Conservation (phyloP, 2,797 vertebrate species). For the Acanthornis magna region DNA sequence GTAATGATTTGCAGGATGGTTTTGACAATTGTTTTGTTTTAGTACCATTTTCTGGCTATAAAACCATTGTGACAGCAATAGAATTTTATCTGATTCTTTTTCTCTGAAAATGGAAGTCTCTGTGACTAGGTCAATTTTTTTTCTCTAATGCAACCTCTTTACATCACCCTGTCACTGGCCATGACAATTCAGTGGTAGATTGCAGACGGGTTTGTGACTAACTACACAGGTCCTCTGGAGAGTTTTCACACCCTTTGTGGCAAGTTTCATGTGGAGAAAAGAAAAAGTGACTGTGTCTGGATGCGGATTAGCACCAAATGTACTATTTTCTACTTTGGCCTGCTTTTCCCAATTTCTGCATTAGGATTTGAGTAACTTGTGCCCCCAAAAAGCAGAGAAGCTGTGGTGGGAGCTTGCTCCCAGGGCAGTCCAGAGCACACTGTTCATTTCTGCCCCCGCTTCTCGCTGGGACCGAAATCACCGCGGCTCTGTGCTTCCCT, state of each 20-base stretch:
- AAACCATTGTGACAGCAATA: background rate
- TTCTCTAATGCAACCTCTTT: background rate
- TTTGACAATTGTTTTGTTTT: background rate
- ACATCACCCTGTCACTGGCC: background rate
- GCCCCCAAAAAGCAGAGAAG: background rate
- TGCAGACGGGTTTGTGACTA: background rate
- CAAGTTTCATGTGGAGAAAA: background rate
- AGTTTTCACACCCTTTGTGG: background rate
- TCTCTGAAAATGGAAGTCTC: background rate
- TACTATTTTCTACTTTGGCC: background rate
- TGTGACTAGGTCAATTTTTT: background rate
- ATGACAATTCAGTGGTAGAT: background rate
- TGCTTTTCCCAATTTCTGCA: background rate
- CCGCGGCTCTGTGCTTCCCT: background rate
- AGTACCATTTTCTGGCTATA: background rate
- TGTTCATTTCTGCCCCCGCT: background rate
- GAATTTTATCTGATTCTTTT: background rate
- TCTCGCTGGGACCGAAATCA: accelerated
- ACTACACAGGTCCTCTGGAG: background rate
- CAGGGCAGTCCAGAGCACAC: accelerated
- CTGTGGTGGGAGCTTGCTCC: background rate
- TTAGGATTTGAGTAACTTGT: background rate
- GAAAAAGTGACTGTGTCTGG: accelerated
- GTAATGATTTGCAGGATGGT: background rate
- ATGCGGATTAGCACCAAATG: background rate